Conservation (phyloP, 2,113 vertebrate genomes). For the Pomatorhinus ruficollis region DNA sequence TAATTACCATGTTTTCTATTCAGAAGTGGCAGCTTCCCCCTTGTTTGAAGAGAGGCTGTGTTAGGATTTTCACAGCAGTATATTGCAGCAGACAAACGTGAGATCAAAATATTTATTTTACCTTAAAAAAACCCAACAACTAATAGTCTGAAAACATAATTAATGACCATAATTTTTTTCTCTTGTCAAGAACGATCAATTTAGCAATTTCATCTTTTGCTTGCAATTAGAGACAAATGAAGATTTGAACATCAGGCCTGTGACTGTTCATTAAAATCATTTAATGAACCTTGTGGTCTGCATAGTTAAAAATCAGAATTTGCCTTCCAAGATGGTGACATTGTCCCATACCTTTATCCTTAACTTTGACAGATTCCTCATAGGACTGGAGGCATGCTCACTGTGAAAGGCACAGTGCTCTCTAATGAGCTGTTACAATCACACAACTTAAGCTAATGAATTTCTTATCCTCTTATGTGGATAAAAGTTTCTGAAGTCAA, state of each 20-base stretch:
- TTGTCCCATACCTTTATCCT: conserved; percentile 20
- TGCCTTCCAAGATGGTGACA: not conserved
- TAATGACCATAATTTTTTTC: not conserved
- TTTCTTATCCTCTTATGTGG: conserved; percentile 45
- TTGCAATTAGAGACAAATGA: conserved; percentile 5
- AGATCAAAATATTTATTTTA: not conserved
- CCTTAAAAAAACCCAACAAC: not conserved
- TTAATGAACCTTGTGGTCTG: conserved; percentile 21
- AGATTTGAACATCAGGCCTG: not conserved
- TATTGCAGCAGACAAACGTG: not conserved
- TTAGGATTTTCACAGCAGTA: not conserved
- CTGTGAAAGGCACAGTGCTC: not conserved
- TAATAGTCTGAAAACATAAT: not conserved
- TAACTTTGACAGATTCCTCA: not conserved
- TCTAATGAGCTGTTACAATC: conserved; percentile 42
- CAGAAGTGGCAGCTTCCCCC: not conserved
- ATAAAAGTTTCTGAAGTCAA: conserved; percentile 44
- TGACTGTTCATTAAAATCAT: conserved; percentile 34
- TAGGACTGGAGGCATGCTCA: not conserved
- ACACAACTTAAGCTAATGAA: conserved; percentile 20
- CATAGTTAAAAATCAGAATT: conserved; percentile 31
- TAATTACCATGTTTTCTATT: conserved; percentile 1
- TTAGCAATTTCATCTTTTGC: not conserved
- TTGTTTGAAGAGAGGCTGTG: not conserved
- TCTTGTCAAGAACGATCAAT: not conserved